Evolutionary conservation across 2,797 vertebrate species (phyloP).

Genomic region (Peromyscus nudipes): DNA sequence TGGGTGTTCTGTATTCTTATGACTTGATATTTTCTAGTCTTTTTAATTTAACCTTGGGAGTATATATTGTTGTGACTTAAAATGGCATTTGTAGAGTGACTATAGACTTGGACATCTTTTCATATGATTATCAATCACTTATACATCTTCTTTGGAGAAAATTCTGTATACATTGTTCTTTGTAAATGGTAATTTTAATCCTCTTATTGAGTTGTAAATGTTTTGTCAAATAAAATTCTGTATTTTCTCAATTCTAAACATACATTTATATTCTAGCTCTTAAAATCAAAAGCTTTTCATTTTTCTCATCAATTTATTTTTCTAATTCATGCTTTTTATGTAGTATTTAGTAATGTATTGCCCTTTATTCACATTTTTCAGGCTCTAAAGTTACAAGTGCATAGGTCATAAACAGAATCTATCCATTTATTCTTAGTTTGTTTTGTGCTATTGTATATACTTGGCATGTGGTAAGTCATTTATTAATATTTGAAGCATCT

Average conservation of each 20-base stretch:
- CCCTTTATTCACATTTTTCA: background rate
- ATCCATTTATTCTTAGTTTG: background rate
- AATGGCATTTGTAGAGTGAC: background rate
- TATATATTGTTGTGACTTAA: background rate
- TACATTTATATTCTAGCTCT: background rate
- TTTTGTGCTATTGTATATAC: background rate
- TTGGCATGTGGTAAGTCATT: background rate
- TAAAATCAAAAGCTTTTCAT: background rate
- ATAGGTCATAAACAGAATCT: background rate
- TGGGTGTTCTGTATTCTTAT: background rate
- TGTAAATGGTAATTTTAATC: background rate
- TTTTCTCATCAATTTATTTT: background rate
- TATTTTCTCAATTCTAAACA: background rate
- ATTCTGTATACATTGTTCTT: background rate
- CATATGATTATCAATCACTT: background rate
- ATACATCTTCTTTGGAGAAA: background rate
- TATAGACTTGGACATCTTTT: background rate
- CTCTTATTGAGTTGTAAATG: background rate
- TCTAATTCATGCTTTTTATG: background rate
- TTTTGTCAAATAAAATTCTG: background rate
- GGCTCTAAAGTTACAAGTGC: background rate
- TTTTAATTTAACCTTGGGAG: background rate
- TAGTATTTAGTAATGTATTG: background rate
- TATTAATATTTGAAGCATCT: background rate
- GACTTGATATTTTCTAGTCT: background rate